Evolutionary conservation across 92 coral and sea anemone genomes (phyloP).

Genomic region (Plumapathes pennacea): DNA sequence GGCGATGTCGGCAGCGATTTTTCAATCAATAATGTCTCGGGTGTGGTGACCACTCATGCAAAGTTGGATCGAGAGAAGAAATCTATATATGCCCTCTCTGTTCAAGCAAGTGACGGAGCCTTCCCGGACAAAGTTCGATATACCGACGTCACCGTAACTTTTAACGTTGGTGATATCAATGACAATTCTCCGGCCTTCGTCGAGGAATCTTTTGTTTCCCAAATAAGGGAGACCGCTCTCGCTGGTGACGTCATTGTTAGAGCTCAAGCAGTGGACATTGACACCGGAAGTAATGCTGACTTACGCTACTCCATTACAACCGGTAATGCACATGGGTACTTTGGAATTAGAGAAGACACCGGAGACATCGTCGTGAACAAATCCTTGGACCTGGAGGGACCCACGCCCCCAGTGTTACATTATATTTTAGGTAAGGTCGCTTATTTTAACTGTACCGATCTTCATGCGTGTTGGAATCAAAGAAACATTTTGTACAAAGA

Average conservation of each 20-base stretch:
- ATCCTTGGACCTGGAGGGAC: slow-evolving; percentile 64
- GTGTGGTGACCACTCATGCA: slow-evolving; percentile 50
- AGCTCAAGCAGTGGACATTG: slow-evolving; percentile 60
- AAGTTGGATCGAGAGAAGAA: slow-evolving; percentile 65
- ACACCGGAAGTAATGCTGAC: slow-evolving; percentile 60
- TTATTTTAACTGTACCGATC: too few species aligned
- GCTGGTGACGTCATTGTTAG: slow-evolving; percentile 40
- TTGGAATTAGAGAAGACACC: slow-evolving; percentile 39
- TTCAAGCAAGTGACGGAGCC: slow-evolving; percentile 74
- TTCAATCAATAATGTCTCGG: slow-evolving; percentile 58
- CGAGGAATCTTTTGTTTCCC: slow-evolving; percentile 7
- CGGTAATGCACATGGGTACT: slow-evolving; percentile 64
- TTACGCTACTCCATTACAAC: slow-evolving; percentile 51
- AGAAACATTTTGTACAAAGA: too few species aligned
- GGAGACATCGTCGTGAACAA: slow-evolving; percentile 67
- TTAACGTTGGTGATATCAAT: slow-evolving; percentile 59
- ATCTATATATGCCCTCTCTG: slow-evolving; percentile 34
- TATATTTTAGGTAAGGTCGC: slow-evolving; percentile 51
- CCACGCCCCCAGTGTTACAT: slow-evolving; percentile 21
- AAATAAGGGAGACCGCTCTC: slow-evolving; percentile 60
- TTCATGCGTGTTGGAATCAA: too few species aligned
- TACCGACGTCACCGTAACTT: slow-evolving; percentile 28
- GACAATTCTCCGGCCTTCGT: slow-evolving; percentile 76
- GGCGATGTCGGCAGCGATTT: slow-evolving; percentile 66
- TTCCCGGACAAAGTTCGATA: slow-evolving; percentile 60